Conservation (phyloP, 2,888 invertebrate species). For the Apeira syringaria region DNA sequence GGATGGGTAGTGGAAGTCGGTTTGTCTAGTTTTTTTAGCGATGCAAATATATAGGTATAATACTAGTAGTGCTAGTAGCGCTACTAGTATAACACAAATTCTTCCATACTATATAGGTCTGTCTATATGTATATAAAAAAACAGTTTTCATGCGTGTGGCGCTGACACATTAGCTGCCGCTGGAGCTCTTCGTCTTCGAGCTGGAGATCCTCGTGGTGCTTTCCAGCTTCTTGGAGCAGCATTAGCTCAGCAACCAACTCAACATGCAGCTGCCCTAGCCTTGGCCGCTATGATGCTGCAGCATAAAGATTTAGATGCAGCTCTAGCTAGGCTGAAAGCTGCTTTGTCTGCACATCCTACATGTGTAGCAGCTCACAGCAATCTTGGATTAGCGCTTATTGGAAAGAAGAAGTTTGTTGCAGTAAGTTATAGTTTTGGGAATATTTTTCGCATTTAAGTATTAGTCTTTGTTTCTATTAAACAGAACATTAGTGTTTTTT, state of each 20-base stretch:
- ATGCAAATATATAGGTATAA: too few species aligned
- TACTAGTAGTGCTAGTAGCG: too few species aligned
- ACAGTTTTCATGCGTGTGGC: slow-evolving; percentile 63
- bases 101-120: too few species aligned
- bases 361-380: slow-evolving; percentile 71
- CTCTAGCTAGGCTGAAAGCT: slow-evolving; percentile 72
- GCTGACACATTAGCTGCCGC: slow-evolving; percentile 80
- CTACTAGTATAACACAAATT: too few species aligned
- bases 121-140: too few species aligned
- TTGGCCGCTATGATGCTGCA: slow-evolving; percentile 81
- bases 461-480: too few species aligned
- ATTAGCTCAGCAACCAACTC: slow-evolving; percentile 70
- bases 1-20: too few species aligned
- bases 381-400: slow-evolving; percentile 68
- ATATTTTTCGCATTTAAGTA: too few species aligned
- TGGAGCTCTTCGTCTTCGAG: slow-evolving; percentile 73
- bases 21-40: too few species aligned
- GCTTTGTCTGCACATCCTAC: slow-evolving; percentile 69
- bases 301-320: slow-evolving; percentile 75
- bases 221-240: slow-evolving; percentile 83
- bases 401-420: slow-evolving; percentile 73
- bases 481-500: too few species aligned
- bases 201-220: slow-evolving; percentile 74
- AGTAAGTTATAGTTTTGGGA: too few species aligned
- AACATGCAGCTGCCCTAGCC: slow-evolving; percentile 76